phyloP scores from a whole-genome alignment of 2,113 vertebrate genomes.

The Phalacrocorax carbo region DNA sequence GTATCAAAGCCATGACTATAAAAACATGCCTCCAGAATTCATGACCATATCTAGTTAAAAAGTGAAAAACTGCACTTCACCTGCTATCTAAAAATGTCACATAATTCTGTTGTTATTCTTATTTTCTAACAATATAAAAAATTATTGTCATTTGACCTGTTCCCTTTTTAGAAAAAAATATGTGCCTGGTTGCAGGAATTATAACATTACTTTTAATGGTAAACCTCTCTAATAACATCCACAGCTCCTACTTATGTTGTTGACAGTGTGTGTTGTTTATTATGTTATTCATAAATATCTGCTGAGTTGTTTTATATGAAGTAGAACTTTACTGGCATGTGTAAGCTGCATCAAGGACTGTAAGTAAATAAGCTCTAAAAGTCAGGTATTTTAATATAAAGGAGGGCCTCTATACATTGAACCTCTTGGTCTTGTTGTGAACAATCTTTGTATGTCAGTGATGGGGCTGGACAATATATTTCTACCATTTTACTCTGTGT shows the following conservation, averaged over 20 bases:
- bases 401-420: fast-evolving
- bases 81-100: background rate
- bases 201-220: background rate
- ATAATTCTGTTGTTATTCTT: background rate
- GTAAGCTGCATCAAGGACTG: background rate
- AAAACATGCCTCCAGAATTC: background rate
- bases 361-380: background rate
- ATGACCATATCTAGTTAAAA: background rate
- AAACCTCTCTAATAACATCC: background rate
- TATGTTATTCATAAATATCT: background rate
- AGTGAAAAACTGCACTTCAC: background rate
- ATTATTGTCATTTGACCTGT: background rate
- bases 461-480: background rate
- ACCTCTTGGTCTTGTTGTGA: background rate
- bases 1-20: background rate
- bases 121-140: background rate
- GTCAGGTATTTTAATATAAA: background rate
- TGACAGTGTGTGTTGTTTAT: background rate
- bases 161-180: background rate
- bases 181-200: background rate
- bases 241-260: background rate
- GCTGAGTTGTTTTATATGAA: background rate
- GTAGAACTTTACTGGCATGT: background rate
- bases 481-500: background rate
- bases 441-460: background rate